Percentiles rank a stretch among this genome's conserved stretches.
Conservation (phyloP, 1,140 invertebrate species). For the Zaprionus vittiger region DNA sequence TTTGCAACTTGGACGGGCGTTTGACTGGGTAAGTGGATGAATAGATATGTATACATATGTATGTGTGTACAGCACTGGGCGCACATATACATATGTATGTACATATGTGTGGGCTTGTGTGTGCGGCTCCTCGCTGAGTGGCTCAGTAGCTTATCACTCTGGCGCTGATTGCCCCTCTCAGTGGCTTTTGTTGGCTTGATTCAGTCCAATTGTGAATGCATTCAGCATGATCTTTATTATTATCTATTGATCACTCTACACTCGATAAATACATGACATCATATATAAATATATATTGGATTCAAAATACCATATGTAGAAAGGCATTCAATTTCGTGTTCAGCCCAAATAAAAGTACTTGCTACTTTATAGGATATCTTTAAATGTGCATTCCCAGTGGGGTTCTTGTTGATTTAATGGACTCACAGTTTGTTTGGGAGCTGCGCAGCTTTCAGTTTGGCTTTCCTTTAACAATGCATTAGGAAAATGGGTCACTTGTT, state of each 20-base stretch:
- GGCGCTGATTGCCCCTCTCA: neutral
- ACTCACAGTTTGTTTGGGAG: neutral
- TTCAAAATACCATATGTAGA: no score
- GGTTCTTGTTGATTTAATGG: neutral
- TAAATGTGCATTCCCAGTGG: neutral
- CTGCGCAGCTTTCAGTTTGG: neutral
- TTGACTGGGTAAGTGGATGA: neutral
- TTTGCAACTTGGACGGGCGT: slow-evolving; percentile 23
- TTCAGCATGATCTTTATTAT: neutral
- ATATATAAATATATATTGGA: no score
- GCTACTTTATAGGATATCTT: slow-evolving; percentile 5
- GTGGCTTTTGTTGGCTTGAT: slow-evolving; percentile 20
- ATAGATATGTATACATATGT: neutral
- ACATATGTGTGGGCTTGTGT: slow-evolving; percentile 1
- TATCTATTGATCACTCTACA: neutral
- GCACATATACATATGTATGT: neutral
- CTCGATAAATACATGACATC: neutral
- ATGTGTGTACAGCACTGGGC: neutral
- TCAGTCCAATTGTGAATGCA: slow-evolving; percentile 18
- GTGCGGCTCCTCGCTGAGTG: slow-evolving; percentile 15
- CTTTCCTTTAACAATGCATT: slow-evolving; percentile 16
- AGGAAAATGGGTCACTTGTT: slow-evolving; percentile 41
- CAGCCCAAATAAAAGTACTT: no score
- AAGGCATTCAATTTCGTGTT: no score
- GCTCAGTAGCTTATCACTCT: slow-evolving; percentile 34